Percentiles rank a stretch among this genome's conserved stretches.
Conservation (phyloP, 2,888 invertebrate genomes). For the Drosophila atroscutellata region DNA sequence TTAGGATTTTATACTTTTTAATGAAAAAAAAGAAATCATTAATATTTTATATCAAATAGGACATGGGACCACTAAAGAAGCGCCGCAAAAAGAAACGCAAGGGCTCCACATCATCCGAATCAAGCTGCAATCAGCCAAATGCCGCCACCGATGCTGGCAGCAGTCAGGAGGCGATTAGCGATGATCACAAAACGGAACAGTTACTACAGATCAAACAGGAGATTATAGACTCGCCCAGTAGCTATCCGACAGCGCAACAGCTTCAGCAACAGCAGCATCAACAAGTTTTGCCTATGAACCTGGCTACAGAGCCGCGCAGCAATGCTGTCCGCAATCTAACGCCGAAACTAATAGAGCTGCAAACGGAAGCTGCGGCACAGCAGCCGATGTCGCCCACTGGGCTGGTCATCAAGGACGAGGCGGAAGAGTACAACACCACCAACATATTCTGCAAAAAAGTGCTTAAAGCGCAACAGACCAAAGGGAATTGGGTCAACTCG, state of each 20-base stretch:
- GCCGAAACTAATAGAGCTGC: slow-evolving; percentile 79
- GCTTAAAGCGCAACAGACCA: slow-evolving; percentile 84
- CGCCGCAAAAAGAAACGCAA: slow-evolving; percentile 85
- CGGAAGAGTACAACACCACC: slow-evolving; percentile 82
- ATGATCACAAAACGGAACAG: slow-evolving; percentile 61
- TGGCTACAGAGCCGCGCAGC: slow-evolving; percentile 73
- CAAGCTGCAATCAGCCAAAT: slow-evolving; percentile 75
- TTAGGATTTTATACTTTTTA: neutral
- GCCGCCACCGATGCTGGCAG: slow-evolving; percentile 66
- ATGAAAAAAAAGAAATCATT: neutral
- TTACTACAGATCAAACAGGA: slow-evolving; percentile 82
- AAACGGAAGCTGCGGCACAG: slow-evolving; percentile 33
- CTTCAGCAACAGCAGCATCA: slow-evolving; percentile 61
- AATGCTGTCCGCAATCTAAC: slow-evolving; percentile 82
- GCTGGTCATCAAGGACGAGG: slow-evolving; percentile 82
- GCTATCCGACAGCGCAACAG: slow-evolving; percentile 43
- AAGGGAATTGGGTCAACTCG: slow-evolving; percentile 83
- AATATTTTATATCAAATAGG: slow-evolving; percentile 59
- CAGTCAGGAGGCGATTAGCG: slow-evolving; percentile 65
- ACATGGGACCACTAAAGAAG: slow-evolving; percentile 84
- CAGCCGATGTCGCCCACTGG: slow-evolving; percentile 55
- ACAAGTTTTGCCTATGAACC: slow-evolving; percentile 84
- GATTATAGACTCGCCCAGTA: slow-evolving; percentile 81
- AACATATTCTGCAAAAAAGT: slow-evolving; percentile 85
- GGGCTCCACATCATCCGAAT: slow-evolving; percentile 84